Evolutionary conservation across 2,797 vertebrate species (phyloP), one percentile per base, ranked within the genome.

Genomic region (Setipinna tenuifilis): DNA sequence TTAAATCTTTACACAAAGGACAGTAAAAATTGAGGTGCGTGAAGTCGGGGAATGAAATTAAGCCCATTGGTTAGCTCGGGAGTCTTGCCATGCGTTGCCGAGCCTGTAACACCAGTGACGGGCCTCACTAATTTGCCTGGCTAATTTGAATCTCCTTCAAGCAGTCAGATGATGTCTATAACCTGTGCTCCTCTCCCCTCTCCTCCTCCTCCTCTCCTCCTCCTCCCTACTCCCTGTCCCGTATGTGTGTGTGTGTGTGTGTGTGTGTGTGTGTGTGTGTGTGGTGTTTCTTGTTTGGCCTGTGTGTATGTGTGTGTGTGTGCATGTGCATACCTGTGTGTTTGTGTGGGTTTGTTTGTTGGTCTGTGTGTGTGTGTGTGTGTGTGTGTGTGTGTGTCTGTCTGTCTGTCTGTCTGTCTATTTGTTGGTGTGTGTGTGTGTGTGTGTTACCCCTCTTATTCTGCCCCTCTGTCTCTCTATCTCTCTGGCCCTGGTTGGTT

Each of bases 1-100:
- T 75, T 16, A 75, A 75, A 41, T 41, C 12, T 75, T 75, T 75
- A 75, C 68, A 75, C 68, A 75, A 75, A 75, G 68, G 68, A 75
- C 68, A 35, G 31, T 75, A 35, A 75, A 62, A 75, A 41, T 75
- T 75, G 68, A 31, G 35, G 28, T 41, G 28, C 68, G 16, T 75
- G 68, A 75, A 75, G 68, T 41, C 16, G 28, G 31, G 25, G 16
- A 31, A 75, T 75, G 31, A 75, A 75, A 75, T 75, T 19, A 75
- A 75, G 68, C 14, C 68, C 68, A 35, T 75, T 75, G 14, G 68
- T 75, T 75, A 41, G 28, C n/a, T 65, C 61, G 3, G 7, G 2
- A 65, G n/a, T 2, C 28, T 75, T 65, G 14, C 4, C 28, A 35
- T 19, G 10, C 62, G n/a, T 68, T 68, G 12, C 9, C 0, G 62